Conservation (phyloP, 2,113 vertebrate species). For the Callorhinus ursinus region DNA sequence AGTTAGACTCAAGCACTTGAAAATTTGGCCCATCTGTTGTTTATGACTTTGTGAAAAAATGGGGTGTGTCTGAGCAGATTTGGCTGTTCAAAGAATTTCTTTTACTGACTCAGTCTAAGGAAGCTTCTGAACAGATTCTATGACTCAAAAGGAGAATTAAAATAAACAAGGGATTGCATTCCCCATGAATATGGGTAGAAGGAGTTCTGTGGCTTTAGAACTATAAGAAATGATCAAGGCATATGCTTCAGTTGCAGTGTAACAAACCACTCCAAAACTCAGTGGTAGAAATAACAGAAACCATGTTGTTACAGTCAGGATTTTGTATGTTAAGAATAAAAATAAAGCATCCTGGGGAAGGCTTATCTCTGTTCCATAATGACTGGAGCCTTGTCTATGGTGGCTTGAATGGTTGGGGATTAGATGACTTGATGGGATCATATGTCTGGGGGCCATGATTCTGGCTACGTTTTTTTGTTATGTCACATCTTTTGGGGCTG, state of each 20-base stretch:
- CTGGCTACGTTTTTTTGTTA: background rate
- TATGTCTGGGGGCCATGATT: background rate
- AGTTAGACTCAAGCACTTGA: background rate
- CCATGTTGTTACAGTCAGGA: background rate
- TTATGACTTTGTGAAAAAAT: background rate
- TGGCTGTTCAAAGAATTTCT: background rate
- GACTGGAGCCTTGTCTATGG: background rate
- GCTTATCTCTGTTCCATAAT: background rate
- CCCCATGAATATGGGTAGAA: background rate
- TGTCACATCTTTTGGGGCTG: background rate
- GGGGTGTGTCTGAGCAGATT: background rate
- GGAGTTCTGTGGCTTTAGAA: background rate
- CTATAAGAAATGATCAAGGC: background rate
- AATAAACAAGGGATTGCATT: constrained; percentile 2
- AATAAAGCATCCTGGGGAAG: background rate
- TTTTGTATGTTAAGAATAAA: constrained; percentile 5
- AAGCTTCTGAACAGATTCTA: background rate
- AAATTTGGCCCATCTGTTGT: background rate
- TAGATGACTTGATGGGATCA: background rate
- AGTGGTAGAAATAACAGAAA: background rate
- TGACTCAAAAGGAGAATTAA: constrained; percentile 3
- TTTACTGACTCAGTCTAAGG: background rate
- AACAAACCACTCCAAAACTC: background rate
- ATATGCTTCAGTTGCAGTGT: background rate
- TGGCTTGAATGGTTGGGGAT: background rate